phyloP scores from a whole-genome alignment of 2,113 vertebrate species.

The Oreotragus oreotragus region DNA sequence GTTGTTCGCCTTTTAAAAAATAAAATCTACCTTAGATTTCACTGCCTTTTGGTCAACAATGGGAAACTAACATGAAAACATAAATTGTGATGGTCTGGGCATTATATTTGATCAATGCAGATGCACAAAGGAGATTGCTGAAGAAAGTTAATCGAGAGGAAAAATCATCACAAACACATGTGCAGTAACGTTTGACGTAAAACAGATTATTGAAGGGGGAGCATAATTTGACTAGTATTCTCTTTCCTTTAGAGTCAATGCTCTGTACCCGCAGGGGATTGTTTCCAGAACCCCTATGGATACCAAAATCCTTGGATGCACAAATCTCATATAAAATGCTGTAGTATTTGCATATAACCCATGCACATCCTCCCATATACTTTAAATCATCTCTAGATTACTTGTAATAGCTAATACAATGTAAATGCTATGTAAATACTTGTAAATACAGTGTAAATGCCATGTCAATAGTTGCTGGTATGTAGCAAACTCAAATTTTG shows the following conservation, averaged over 20 bases:
- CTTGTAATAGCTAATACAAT: background rate
- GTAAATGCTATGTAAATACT: background rate
- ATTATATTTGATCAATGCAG: background rate
- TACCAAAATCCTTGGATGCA: background rate
- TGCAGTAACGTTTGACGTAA: background rate
- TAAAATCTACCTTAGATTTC: background rate
- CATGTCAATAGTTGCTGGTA: background rate
- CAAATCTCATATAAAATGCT: background rate
- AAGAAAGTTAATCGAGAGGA: background rate
- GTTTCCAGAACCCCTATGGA: background rate
- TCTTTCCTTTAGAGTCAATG: background rate
- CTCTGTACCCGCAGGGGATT: fast-evolving
- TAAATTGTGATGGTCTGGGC: background rate
- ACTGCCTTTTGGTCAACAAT: background rate
- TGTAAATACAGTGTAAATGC: background rate
- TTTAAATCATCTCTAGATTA: background rate
- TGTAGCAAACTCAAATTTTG: background rate
- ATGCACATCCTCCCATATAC: background rate
- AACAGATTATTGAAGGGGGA: background rate
- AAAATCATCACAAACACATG: background rate
- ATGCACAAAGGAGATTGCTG: background rate
- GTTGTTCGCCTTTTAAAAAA: background rate
- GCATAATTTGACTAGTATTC: background rate
- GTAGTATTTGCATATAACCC: background rate
- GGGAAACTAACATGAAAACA: background rate